Evolutionary conservation across 2,113 vertebrate genomes (phyloP).

Genomic region (Antennarius striatus): DNA sequence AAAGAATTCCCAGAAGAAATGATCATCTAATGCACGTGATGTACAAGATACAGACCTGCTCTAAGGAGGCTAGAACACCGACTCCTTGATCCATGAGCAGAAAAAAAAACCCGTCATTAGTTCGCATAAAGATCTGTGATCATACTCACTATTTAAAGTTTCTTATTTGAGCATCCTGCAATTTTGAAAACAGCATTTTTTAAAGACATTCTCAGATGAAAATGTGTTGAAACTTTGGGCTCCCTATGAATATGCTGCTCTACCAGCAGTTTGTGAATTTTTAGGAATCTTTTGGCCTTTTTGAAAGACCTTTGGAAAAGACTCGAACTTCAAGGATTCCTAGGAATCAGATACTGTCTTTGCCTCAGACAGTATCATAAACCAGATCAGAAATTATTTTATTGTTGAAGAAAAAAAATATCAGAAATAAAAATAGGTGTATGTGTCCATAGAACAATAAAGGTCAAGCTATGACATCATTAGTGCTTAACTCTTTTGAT

Average conservation of each 20-base stretch:
- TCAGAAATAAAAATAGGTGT: too few species aligned
- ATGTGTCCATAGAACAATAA: too few species aligned
- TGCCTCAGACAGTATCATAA: not conserved
- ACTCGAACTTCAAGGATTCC: not conserved
- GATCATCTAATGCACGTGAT: slow-evolving; percentile 37
- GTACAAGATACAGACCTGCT: slow-evolving; percentile 26
- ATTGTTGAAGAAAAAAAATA: too few species aligned
- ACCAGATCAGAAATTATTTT: not conserved
- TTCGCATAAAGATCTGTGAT: too few species aligned
- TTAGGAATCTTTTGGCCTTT: not conserved
- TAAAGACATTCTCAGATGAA: too few species aligned
- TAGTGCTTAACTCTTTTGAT: too few species aligned
- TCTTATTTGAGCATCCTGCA: not conserved
- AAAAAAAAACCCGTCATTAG: too few species aligned
- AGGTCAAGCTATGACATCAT: too few species aligned
- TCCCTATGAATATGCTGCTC: slow-evolving; percentile 14
- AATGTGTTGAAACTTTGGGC: too few species aligned
- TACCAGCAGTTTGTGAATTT: slow-evolving; percentile 10
- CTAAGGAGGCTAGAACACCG: slow-evolving; percentile 7
- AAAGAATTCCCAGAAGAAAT: slow-evolving; percentile 46
- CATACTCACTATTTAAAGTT: too few species aligned
- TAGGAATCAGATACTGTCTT: not conserved
- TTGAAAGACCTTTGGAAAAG: slow-evolving; percentile 13
- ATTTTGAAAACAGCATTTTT: slow-evolving; percentile 27
- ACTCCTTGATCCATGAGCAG: too few species aligned